A percentile compares a stretch with the other conserved stretches of the same genome.
phyloP scores from a whole-genome alignment of 2,113 vertebrate species.

The Mobula hypostoma region DNA sequence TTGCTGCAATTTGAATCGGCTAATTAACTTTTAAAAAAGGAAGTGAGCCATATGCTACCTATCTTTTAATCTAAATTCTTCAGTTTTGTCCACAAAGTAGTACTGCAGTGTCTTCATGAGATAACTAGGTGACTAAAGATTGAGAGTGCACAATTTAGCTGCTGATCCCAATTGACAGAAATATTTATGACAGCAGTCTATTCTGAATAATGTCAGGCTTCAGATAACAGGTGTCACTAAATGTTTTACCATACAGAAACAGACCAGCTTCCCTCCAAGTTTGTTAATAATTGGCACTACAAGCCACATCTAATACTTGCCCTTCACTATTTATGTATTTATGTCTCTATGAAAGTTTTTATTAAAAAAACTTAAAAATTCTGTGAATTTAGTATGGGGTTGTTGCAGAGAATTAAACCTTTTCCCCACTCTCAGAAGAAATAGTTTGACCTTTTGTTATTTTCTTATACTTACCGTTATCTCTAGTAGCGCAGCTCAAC shows the following conservation, averaged over 20 bases:
- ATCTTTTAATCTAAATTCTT: background rate
- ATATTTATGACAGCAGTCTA: background rate
- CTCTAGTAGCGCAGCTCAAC: too few relatives aligned
- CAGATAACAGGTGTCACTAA: background rate
- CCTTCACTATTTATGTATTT: too few relatives aligned
- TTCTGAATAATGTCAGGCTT: background rate
- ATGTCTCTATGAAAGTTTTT: background rate
- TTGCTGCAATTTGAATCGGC: background rate
- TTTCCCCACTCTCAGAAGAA: background rate
- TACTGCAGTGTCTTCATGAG: background rate
- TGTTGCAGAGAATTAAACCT: background rate
- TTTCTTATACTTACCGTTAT: too few relatives aligned
- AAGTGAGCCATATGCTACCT: background rate
- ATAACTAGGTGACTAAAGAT: background rate
- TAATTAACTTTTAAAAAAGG: background rate
- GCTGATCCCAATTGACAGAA: background rate
- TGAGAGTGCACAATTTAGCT: background rate
- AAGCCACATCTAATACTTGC: background rate
- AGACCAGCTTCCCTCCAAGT: background rate
- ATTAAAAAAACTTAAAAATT: background rate
- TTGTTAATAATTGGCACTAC: background rate
- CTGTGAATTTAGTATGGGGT: background rate
- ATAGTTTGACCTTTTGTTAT: background rate
- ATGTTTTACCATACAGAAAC: background rate
- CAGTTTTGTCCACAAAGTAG: background rate